These are phyloP conservation scores for Phrynocephalus forsythii DNA, from an alignment of 2,797 vertebrate species.

Conservation along the genomic window DNA sequence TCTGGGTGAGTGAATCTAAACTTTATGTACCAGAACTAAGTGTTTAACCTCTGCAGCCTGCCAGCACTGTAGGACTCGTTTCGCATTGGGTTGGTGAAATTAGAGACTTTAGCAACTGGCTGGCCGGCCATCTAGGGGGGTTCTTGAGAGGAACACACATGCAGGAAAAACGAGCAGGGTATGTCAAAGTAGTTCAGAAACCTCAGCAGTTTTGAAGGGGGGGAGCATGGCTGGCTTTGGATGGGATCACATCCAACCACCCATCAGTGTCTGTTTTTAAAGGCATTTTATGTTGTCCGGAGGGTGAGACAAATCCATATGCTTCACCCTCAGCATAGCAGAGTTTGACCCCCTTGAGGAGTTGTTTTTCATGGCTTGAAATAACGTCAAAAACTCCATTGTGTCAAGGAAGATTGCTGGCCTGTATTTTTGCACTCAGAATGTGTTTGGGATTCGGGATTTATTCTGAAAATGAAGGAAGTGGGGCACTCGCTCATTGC, in stretches of 20 bases:
- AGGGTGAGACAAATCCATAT: not conserved
- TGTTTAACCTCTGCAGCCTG: slow-evolving; percentile 68
- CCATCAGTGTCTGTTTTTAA: not conserved
- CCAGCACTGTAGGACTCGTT: slow-evolving; percentile 60
- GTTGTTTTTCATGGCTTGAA: not conserved
- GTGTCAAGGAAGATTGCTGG: not conserved
- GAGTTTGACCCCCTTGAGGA: not conserved
- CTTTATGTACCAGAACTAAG: slow-evolving; percentile 69
- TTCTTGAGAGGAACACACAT: slow-evolving; percentile 18
- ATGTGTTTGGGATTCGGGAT: too few relatives aligned
- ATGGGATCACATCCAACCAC: not conserved
- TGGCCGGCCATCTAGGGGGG: slow-evolving; percentile 13
- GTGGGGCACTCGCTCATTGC: too few relatives aligned
- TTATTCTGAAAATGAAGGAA: too few relatives aligned
- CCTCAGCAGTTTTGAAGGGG: rapidly evolving
- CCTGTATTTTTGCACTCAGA: not conserved
- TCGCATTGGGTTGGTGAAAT: slow-evolving; percentile 57
- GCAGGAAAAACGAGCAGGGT: not conserved
- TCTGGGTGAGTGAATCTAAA: slow-evolving; percentile 66
- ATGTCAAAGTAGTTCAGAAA: slow-evolving; percentile 22
- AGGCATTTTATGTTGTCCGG: not conserved
- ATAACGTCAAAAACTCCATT: not conserved
- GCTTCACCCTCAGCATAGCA: not conserved
- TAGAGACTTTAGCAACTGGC: slow-evolving; percentile 45
- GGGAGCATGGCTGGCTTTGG: not conserved